Base-by-base conservation (phyloP, 2,888 invertebrate genomes). In the Stenurella melanura region DNA sequence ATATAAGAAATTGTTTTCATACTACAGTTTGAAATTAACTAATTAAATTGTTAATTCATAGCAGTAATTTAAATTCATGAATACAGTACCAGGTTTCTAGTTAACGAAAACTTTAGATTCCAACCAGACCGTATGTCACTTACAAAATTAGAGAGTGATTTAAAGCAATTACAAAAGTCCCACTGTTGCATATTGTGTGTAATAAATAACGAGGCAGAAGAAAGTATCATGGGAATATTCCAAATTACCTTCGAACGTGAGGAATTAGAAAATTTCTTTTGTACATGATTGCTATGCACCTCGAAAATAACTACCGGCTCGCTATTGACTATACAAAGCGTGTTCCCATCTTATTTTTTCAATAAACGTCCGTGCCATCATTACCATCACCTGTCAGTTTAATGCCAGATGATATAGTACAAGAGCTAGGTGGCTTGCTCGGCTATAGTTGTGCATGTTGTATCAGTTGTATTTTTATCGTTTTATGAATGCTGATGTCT, bases 331-430 rank as follows among this genome's bases (percentile, higher is more conserved):
- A 50, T 50, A 50, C 50, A 50, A 50, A n/a, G 5, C 50, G 3
- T n/a, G n/a, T 50, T 50, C n/a, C 50, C 50, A 50, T 50, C n/a
- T 0, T n/a, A 50, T 50, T 50, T 50, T 34, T 50, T 17, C 50
- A 50, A 50, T 50, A 50, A 50, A n/a, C 6, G 50, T n/a, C n/a
- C n/a, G 7, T 6, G n/a, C 50, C 61, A n/a, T 30, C 61, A 17
- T 30, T 30, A 30, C 61, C 26, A 61, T 61, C 61, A 61, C 30
- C 61, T 64, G 38, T 19, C 64, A 11, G 7, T 34, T 64, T 38
- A 19, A 64, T 50, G 50, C 50, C 50, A 50, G 50, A n/a, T 50
- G 50, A 50, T 42, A n/a, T n/a, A n/a, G n/a, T n/a, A n/a, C n/a
- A n/a, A n/a, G n/a, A n/a, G n/a, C n/a, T n/a, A n/a, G n/a, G n/a